Base-by-base conservation (phyloP, 2,113 vertebrate species). In the Penelope pileata region DNA sequence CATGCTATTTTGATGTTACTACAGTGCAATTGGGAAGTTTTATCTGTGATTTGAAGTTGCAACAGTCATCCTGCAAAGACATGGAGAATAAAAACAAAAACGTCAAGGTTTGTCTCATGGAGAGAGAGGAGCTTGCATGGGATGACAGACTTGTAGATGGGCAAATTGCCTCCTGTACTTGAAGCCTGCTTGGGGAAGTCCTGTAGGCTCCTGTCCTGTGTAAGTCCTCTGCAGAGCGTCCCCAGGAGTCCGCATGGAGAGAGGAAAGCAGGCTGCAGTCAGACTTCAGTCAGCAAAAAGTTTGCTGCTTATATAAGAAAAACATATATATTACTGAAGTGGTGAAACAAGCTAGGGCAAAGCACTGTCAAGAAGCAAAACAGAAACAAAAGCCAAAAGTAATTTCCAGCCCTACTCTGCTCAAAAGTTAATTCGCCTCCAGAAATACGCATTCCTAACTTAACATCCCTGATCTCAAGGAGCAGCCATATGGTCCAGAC, bases 151-250 rank as follows among this genome's bases (percentile, higher is more conserved):
- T 7, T 47, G 14, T 12, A 54, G 27, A 48, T 24, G 16, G 12
- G 5, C 16, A 30, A 56, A 30, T 32, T 8, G 21, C 8, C 30
- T 26, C 4, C 0, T 29, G 48, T 13, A 10, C 21, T 48, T 1
- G 1, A 1, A 62, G 18, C 66, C 3, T 12, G 12, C 1, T 21
- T 26, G 29, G 30, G 14, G 6, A 78, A 69, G 3, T 34, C 38
- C n/a, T 66, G 6, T 12, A 83, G 32, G 12, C 4, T 88, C 40
- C 17, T 51, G 38, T 1, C 8, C 7, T 66, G 9, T 9, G 2
- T 27, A 80, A 4, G 9, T 40, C 13, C 15, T 48, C 50, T 72
- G 29, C 16, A 30, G 11, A 24, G 8, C 17, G 1, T 60, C 13
- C 54, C 29, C 26, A 90, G 34, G 22, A 56, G 29, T 10, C 22